A percentile compares a stretch with the other conserved stretches of the same genome.
Evolutionary conservation across 2,797 vertebrate species (phyloP).

Genomic region (Spea hammondii): DNA sequence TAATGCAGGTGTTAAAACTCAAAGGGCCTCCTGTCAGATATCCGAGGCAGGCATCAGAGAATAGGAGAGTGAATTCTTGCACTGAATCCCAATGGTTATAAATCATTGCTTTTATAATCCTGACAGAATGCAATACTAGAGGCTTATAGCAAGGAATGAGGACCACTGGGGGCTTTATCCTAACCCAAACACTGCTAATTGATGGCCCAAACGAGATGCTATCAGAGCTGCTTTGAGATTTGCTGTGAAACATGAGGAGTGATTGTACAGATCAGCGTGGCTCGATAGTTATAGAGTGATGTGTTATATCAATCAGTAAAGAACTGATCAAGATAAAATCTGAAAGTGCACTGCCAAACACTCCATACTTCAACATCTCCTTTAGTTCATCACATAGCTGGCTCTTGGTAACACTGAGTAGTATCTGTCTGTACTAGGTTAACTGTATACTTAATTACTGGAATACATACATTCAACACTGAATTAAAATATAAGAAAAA

Average conservation of each 20-base stretch:
- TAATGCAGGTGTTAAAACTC: conserved; percentile 49
- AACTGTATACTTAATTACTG: background rate
- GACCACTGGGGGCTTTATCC: conserved; percentile 38
- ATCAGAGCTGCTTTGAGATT: conserved; percentile 31
- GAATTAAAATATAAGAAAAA: too few relatives aligned
- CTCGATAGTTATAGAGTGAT: conserved; percentile 37
- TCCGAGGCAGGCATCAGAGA: conserved; percentile 37
- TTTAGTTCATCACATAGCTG: background rate
- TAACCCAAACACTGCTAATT: conserved; percentile 48
- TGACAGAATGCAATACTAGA: conserved; percentile 47
- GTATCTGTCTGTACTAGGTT: background rate
- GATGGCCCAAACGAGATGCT: conserved; percentile 30
- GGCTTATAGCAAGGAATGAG: conserved; percentile 17
- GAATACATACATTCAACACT: too few relatives aligned
- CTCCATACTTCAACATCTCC: background rate
- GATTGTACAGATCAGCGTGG: conserved; percentile 11
- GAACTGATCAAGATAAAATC: conserved; percentile 7
- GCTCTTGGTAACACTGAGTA: background rate
- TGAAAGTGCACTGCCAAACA: background rate
- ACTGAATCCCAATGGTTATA: conserved; percentile 38
- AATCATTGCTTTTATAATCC: conserved; percentile 40
- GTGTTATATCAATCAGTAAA: conserved; percentile 26
- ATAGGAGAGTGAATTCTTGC: conserved; percentile 25
- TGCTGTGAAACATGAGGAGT: conserved; percentile 39
- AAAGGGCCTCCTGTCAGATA: conserved; percentile 39